Evolutionary conservation across 2,797 vertebrate species (phyloP).

Genomic region (Myripristis murdjan): DNA sequence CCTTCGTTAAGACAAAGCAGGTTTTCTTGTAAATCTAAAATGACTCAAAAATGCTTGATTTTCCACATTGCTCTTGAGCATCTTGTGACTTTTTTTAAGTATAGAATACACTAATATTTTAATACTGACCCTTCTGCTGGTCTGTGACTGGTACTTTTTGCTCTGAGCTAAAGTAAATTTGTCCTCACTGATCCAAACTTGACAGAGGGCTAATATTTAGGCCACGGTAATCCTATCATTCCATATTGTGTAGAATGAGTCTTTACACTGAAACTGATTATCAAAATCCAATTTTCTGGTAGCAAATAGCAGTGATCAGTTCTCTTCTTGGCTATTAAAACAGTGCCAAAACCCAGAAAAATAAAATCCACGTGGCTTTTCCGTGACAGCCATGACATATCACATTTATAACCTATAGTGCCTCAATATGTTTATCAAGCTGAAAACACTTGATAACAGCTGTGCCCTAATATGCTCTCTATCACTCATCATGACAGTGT

Average conservation of each 20-base stretch:
- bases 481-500: constrained; percentile 59
- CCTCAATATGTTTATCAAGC: constrained; percentile 33
- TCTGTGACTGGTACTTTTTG: too few species aligned
- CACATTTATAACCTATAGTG: neutral
- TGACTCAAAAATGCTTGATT: constrained; percentile 23
- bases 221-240: too few species aligned
- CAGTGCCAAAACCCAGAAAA: neutral
- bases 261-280: too few species aligned
- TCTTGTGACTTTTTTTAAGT: too few species aligned
- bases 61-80: constrained; percentile 8
- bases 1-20: constrained; percentile 4
- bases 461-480: constrained; percentile 31
- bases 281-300: too few species aligned
- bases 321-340: constrained; percentile 1
- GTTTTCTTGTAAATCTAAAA: too few species aligned
- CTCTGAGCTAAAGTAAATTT: neutral
- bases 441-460: constrained; percentile 29
- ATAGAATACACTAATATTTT: too few species aligned
- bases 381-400: too few species aligned
- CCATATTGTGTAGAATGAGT: too few species aligned
- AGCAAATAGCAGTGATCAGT: too few species aligned
- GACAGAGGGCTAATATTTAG: neutral
- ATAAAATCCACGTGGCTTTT: neutral
- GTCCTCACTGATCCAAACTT: neutral
- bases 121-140: neutral